Conservation (phyloP, 2,888 invertebrate genomes). For the Scaptomyza flava region DNA sequence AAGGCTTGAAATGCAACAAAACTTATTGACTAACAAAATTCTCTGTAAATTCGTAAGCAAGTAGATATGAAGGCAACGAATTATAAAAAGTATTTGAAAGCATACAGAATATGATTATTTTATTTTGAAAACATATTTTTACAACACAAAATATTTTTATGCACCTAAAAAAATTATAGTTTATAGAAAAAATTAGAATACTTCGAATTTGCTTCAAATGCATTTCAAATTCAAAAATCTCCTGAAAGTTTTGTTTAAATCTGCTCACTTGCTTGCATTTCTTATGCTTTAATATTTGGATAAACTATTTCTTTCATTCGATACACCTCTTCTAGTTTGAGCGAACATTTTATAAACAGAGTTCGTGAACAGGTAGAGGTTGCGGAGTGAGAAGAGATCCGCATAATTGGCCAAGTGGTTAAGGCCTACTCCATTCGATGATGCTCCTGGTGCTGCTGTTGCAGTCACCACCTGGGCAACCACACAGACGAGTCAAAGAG, state of each 20-base stretch:
- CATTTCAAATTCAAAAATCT: too few species aligned
- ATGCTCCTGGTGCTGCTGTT: constrained; percentile 11
- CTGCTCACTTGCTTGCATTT: too few species aligned
- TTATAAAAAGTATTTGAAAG: too few species aligned
- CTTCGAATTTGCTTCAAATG: too few species aligned
- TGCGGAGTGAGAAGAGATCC: constrained; percentile 17
- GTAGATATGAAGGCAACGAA: too few species aligned
- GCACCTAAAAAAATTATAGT: too few species aligned
- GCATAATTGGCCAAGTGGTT: constrained; percentile 74
- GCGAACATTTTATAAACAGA: not conserved
- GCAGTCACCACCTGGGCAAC: constrained; percentile 62
- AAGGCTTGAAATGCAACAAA: constrained; percentile 32
- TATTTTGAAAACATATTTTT: too few species aligned
- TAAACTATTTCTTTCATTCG: not conserved
- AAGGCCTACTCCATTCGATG: constrained; percentile 11
- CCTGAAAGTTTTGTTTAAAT: too few species aligned
- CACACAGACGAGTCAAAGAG: constrained; percentile 1
- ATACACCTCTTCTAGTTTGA: constrained; percentile 16
- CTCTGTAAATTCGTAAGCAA: constrained; percentile 1
- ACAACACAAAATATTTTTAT: too few species aligned
- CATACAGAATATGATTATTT: too few species aligned
- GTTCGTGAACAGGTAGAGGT: constrained; percentile 13
- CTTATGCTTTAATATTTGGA: too few species aligned
- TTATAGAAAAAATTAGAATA: too few species aligned
- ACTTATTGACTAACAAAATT: constrained; percentile 25